Evolutionary conservation across 2,113 vertebrate species (phyloP).

Genomic region (Uropsilus gracilis): DNA sequence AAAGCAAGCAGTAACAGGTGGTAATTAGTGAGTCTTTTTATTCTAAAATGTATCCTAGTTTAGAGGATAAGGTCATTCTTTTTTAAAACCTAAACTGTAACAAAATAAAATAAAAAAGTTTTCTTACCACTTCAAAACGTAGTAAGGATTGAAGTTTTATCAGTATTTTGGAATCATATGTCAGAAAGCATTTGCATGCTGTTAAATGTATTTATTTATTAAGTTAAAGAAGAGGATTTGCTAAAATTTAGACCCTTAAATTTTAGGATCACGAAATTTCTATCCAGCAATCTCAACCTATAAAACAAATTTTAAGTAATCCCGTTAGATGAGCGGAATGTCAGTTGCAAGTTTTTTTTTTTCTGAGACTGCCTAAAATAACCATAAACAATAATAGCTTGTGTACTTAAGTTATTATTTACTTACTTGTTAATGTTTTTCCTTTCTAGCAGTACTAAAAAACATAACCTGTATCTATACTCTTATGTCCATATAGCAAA

Average conservation of each 20-base stretch:
- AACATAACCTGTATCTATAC: background rate
- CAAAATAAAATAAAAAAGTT: conserved; percentile 58
- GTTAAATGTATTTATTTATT: conserved; percentile 51
- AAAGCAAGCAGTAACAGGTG: no score
- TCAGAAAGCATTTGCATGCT: conserved; percentile 20
- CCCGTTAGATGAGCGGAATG: background rate
- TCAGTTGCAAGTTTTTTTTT: conserved; percentile 19
- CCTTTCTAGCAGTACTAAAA: conserved; percentile 16
- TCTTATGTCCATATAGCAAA: conserved; percentile 21
- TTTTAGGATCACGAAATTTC: conserved; percentile 42
- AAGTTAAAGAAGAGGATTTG: background rate
- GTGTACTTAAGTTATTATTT: background rate
- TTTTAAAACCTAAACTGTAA: conserved; percentile 43
- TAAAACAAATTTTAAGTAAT: conserved; percentile 30
- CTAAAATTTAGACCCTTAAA: conserved; percentile 56
- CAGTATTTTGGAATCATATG: conserved; percentile 27
- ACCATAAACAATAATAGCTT: background rate
- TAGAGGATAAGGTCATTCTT: background rate
- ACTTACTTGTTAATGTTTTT: conserved; percentile 23
- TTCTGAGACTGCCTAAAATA: background rate
- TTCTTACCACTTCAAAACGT: conserved; percentile 3
- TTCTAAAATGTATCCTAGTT: background rate
- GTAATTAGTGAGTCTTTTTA: background rate
- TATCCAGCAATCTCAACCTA: conserved; percentile 29
- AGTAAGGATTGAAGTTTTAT: conserved; percentile 30